Base-by-base conservation (phyloP, 1,140 invertebrate species). In the Hypothenemus hampei region DNA sequence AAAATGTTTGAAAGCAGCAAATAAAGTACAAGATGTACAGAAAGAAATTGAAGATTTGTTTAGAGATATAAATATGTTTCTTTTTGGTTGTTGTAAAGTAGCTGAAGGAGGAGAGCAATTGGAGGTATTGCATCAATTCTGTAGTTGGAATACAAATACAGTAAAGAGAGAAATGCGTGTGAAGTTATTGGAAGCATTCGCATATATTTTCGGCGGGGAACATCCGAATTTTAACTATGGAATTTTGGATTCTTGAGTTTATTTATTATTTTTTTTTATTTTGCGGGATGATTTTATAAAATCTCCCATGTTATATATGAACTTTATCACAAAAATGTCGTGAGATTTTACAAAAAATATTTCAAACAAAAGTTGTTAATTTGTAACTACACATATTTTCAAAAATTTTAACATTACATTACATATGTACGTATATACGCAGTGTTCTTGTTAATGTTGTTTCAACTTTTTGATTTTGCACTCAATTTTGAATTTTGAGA, bases 51-150 rank as follows among this genome's bases (percentile, higher is more conserved):
- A 26, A 21, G n/a, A n/a, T n/a, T n/a, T n/a, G n/a, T n/a, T n/a
- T n/a, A n/a, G n/a, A n/a, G 15, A 50, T 13, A 11, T 61, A 4
- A 61, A 61, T 40, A 61, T 61, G 60, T 55, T 36, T 18, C 11
- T 61, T 5, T 61, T 61, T 20, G 60, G 60, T 1, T n/a, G 46
- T 6, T 29, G 33, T 6, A 26, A 36, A 23, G 4, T 58, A 15
- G 23, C n/a, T 6, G 36, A 55, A 19, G 60, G 60, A 13, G 40
- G 37, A 15, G 4, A 18, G 18, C 22, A 61, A 35, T 19, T 56
- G 3, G 43, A 58, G 24, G 18, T 58, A 4, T 11, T 37, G 7
- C 11, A 43, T 21, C 7, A 11, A n/a, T 10, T n/a, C 4, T 11
- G 29, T 16, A 6, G 26, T 2, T 31, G 20, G 8, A 33, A 58